Base-by-base conservation (phyloP, 2,113 vertebrate species). In the Dolichallabes microphthalmus region DNA sequence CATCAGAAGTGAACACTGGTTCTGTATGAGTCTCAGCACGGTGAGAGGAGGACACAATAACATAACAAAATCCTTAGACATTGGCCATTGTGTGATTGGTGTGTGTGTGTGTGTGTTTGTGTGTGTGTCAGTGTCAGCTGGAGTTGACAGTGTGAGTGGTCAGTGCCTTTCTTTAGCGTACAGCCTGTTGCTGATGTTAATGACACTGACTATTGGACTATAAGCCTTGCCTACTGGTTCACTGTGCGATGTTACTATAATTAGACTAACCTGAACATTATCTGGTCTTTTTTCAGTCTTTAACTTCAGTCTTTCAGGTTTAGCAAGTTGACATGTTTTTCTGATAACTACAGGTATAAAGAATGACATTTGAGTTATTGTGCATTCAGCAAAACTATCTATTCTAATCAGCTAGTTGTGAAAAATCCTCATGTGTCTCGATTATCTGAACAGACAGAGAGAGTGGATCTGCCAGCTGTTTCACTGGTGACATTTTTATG, bases 131-230 rank as follows among this genome's bases (percentile, higher is more conserved):
- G 58, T 52, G 60, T 66, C 79, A 81, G 35, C 25, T 81, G 79
- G 35, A 66, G 25, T 19, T 81, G 79, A 66, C 79, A 81, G 39
- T 64, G 61, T 66, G 19, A 81, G 13, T 55, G 8, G 60, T 81
- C 79, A 30, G 60, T 45, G 39, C 22, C 61, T 81, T 64, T 81
- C 32, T 64, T 50, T 25, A 50, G 58, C 11, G 20, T 35, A 63
- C 19, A 64, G 58, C 32, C 78, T 64, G 78, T 8, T 63, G 58
- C 20, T 80, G 32, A 61, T 66, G 3, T 39, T 64, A 15, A 69
- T 71, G 81, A 55, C 52, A 25, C 15, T 53, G 30, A 45, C 22
- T 45, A 45, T 45, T 45, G n/a, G 71, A 14, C 25, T 74, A 6
- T 50, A n/a, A 14, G 3, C 32, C 35, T 15, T 68, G 30, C 14